These are phyloP conservation scores for Tragelaphus buxtoni DNA, from an alignment of 2,113 vertebrate species.

Conservation along the genomic window DNA sequence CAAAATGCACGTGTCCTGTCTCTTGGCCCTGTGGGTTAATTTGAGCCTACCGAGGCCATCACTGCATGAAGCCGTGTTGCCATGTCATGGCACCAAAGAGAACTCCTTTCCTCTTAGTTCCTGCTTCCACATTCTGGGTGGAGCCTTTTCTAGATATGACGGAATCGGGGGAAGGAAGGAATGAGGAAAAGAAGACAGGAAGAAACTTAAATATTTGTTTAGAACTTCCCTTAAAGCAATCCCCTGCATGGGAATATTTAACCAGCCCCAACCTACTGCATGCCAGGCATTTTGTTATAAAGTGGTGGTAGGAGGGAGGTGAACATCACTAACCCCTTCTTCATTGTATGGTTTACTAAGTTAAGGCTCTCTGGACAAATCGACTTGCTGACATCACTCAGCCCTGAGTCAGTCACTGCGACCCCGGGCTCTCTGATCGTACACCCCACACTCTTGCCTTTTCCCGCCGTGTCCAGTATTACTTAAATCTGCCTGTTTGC, in stretches of 20 bases:
- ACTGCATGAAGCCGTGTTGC: not conserved
- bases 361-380: not conserved
- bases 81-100: not conserved
- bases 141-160: not conserved
- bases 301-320: not conserved
- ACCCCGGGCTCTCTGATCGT: not conserved
- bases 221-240: not conserved
- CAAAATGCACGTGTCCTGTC: not conserved
- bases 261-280: not conserved
- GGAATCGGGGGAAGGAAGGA: not conserved
- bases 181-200: not conserved
- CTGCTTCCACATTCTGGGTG: not conserved
- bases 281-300: not conserved
- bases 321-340: accelerated
- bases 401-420: not conserved
- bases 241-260: not conserved
- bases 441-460: not conserved
- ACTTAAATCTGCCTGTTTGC: not conserved
- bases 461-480: accelerated
- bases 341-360: not conserved
- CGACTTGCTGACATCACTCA: not conserved
- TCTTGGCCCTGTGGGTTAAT: not conserved
- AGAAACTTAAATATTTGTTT: not conserved
- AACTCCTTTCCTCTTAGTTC: not conserved
- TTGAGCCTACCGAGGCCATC: not conserved